A percentile compares a stretch with the other conserved stretches of the same genome.
Evolutionary conservation across 2,797 vertebrate species (phyloP).

Genomic region (Cynodonichthys magdalenae): DNA sequence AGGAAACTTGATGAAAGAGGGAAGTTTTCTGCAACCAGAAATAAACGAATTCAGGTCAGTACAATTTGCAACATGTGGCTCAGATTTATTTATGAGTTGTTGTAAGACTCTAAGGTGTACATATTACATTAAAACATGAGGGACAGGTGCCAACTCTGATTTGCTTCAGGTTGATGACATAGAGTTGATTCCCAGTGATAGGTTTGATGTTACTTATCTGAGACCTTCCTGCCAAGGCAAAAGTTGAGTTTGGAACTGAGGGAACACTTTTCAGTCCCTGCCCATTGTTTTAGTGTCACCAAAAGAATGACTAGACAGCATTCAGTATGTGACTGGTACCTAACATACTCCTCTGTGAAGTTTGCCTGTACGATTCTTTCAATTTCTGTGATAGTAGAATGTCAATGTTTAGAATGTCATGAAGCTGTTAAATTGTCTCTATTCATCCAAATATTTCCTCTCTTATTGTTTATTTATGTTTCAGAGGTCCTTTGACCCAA

Average conservation of each 20-base stretch:
- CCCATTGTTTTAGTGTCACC: neutral
- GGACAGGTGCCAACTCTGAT: conserved; percentile 6
- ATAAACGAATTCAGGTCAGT: conserved; percentile 3
- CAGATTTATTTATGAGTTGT: neutral
- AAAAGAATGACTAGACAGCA: conserved; percentile 5
- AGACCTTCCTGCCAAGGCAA: neutral
- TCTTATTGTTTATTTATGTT: neutral
- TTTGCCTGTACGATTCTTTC: neutral
- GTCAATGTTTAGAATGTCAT: too few species aligned
- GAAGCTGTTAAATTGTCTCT: neutral
- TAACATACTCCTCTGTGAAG: neutral
- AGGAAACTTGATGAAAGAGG: neutral
- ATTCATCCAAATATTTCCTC: neutral
- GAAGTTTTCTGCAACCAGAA: conserved; percentile 5
- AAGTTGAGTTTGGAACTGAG: neutral
- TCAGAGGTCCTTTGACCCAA: neutral
- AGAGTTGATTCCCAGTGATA: neutral
- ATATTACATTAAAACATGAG: conserved; percentile 23
- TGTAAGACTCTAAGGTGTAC: conserved; percentile 23
- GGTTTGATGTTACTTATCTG: neutral
- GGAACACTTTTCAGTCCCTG: neutral
- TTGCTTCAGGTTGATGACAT: conserved; percentile 24
- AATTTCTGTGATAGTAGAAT: neutral
- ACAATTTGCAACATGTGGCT: neutral
- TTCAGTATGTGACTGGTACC: neutral